Percentiles rank a stretch among this genome's conserved stretches.
Conservation (phyloP, 1,140 invertebrate species). For the Phymastichus coffea region DNA sequence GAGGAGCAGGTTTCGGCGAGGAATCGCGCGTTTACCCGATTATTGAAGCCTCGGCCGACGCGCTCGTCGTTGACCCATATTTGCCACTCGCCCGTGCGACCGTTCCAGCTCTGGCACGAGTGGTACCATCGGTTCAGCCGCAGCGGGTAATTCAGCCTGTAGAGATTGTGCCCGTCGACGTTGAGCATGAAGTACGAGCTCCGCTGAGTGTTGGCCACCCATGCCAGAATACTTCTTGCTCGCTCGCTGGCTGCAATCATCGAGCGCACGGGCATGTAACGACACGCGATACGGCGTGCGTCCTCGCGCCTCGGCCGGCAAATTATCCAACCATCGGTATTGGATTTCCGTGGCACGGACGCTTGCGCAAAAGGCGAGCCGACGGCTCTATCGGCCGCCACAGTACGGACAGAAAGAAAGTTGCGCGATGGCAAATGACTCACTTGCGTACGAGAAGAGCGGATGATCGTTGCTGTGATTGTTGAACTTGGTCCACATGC, state of each 20-base stretch:
- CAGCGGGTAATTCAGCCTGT: constrained; percentile 78
- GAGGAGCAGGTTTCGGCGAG: neutral
- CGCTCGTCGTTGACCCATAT: constrained; percentile 81
- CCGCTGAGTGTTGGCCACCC: constrained; percentile 75
- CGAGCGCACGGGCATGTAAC: no score
- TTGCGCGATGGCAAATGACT: constrained; percentile 43
- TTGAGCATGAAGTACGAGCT: constrained; percentile 79
- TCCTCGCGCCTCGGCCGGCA: no score
- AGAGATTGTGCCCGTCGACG: constrained; percentile 77
- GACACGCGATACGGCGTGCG: no score
- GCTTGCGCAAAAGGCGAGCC: no score
- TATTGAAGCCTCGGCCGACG: constrained; percentile 79
- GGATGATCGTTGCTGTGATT: constrained; percentile 80
- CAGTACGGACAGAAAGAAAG: constrained; percentile 8
- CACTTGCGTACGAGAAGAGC: constrained; percentile 78
- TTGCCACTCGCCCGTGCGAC: constrained; percentile 82
- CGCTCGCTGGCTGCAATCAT: constrained; percentile 74
- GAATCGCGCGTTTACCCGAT: constrained; percentile 75
- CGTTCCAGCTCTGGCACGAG: constrained; percentile 82
- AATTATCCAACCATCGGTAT: no score
- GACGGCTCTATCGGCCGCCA: no score
- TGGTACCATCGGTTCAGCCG: constrained; percentile 81
- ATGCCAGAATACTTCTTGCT: constrained; percentile 69
- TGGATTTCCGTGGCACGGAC: no score
- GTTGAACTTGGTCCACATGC: constrained; percentile 76